These are phyloP conservation scores for Apodemia zela DNA, from an alignment of 2,888 invertebrate species.

Conservation along the genomic window DNA sequence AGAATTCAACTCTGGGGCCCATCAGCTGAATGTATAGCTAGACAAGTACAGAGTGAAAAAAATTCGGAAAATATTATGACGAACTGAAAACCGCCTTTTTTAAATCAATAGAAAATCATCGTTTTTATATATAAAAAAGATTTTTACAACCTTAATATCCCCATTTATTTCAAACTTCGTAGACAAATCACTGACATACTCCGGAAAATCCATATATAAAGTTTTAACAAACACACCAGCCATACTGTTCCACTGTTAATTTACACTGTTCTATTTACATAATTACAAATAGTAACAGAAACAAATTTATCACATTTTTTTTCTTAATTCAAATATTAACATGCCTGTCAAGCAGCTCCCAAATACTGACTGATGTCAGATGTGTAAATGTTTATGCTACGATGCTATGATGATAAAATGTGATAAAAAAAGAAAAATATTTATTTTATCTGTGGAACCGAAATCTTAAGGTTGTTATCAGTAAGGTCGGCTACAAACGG, in stretches of 20 bases:
- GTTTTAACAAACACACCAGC: slow-evolving; percentile 35
- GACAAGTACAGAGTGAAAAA: too few species aligned
- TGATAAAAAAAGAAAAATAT: slow-evolving; percentile 8
- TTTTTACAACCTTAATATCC: slow-evolving; percentile 14
- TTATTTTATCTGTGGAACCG: neutral
- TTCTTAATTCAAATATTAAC: neutral
- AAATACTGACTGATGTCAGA: slow-evolving; percentile 5
- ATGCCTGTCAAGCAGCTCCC: neutral
- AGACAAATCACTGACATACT: slow-evolving; percentile 32
- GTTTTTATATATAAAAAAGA: neutral
- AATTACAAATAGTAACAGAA: slow-evolving; percentile 1
- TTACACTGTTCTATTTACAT: neutral
- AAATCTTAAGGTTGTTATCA: neutral
- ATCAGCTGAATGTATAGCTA: too few species aligned
- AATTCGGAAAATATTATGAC: too few species aligned
- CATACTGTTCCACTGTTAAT: slow-evolving; percentile 6
- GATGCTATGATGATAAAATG: neutral
- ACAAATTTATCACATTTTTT: neutral
- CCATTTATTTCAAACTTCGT: neutral
- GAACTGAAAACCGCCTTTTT: too few species aligned
- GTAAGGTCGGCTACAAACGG: neutral
- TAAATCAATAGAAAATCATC: too few species aligned
- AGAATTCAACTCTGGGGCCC: too few species aligned
- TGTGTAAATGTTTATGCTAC: slow-evolving; percentile 9
- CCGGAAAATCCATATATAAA: slow-evolving; percentile 40